phyloP scores from a whole-genome alignment of 2,797 vertebrate genomes.

The Melanogrammus aeglefinus region DNA sequence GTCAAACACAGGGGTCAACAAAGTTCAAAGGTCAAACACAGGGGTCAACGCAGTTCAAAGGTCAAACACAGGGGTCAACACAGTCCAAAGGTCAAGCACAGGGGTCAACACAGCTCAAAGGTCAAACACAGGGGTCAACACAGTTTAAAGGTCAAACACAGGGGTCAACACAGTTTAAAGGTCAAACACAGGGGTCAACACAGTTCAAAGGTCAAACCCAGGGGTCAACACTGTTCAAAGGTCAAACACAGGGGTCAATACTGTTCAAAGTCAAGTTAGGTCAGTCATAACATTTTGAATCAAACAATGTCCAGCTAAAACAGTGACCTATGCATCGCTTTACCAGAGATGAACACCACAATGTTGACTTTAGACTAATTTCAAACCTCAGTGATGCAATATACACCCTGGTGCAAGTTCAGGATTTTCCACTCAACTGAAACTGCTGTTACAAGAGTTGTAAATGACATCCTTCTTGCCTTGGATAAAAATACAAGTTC shows the following conservation, averaged over 20 bases:
- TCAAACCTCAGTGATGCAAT: too few species aligned
- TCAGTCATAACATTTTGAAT: background rate
- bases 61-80: background rate
- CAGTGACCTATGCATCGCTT: background rate
- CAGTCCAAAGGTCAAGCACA: background rate
- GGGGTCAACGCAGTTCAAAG: conserved; percentile 12
- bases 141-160: background rate
- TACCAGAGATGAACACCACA: too few species aligned
- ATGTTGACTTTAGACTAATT: too few species aligned
- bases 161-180: too few species aligned
- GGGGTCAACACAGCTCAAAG: background rate
- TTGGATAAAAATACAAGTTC: too few species aligned
- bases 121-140: background rate
- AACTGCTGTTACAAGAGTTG: too few species aligned
- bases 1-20: background rate
- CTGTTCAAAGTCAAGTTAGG: background rate
- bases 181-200: background rate
- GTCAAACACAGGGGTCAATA: background rate
- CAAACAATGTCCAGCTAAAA: background rate
- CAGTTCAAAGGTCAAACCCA: background rate
- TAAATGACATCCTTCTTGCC: too few species aligned
- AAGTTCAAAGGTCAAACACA: conserved; percentile 10
- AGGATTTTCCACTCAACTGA: too few species aligned
- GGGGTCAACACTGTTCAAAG: background rate
- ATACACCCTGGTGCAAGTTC: too few species aligned